phyloP scores from a whole-genome alignment of 1,140 invertebrate species.

The Mercenaria mercenaria region DNA sequence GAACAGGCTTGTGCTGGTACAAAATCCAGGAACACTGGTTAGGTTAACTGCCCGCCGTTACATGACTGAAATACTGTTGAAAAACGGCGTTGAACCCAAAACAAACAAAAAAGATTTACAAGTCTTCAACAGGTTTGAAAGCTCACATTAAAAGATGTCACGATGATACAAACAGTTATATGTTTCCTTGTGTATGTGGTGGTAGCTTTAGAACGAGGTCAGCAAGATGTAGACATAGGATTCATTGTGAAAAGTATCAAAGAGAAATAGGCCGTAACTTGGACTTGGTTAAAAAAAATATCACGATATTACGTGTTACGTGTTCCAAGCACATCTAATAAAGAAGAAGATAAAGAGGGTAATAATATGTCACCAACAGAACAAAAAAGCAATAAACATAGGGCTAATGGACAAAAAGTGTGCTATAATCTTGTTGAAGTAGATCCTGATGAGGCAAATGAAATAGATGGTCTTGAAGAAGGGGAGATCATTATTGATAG shows the following conservation, averaged over 20 bases:
- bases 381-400: background rate
- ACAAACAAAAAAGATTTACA: no score
- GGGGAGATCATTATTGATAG: background rate
- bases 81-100: no score
- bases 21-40: no score
- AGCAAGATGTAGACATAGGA: slow-evolving; percentile 12
- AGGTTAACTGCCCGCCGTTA: no score
- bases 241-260: slow-evolving; percentile 11
- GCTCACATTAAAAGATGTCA: slow-evolving; percentile 16
- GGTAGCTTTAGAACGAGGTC: slow-evolving; percentile 2
- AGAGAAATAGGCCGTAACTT: background rate
- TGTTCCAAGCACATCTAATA: background rate
- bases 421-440: background rate
- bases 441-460: background rate
- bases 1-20: no score
- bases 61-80: no score
- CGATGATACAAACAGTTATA: background rate
- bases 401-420: background rate
- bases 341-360: background rate
- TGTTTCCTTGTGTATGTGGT: background rate
- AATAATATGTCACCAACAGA: background rate
- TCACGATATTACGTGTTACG: background rate
- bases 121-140: background rate
- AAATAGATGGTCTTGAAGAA: background rate
- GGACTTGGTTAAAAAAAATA: background rate